Evolutionary conservation across 2,888 invertebrate species (phyloP), one percentile per base, ranked within the genome.

Genomic region (Drosophila pseudotakahashii): DNA sequence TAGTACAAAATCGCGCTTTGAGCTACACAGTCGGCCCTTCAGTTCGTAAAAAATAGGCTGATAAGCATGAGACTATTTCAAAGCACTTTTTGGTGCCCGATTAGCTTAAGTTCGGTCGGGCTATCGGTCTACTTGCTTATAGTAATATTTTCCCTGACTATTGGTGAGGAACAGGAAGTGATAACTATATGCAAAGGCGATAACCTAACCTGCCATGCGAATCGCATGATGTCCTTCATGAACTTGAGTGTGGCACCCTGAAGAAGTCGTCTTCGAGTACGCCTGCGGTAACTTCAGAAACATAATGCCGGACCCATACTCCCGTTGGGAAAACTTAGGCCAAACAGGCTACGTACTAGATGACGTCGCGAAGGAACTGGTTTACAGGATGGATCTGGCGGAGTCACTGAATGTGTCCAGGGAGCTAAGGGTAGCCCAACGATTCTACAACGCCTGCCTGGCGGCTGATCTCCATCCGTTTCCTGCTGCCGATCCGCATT

Each of bases 211-310:
- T 32, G 32, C 32, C 32, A 32, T 32, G 32, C 32, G 32, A 32
- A 32, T 32, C 32, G 7, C 32, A 32, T 32, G 32, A 32, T 10
- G 32, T 1, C 73, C 14, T 90, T 90, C 73, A 81, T 91, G 91
- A 91, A 91, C 58, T 58, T 34, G 4, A 79, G 78, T 2, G 86
- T 85, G 4, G 55, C 78, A 32, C 91, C 91, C 0, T 91, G 91
- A 36, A 36, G 84, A 91, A 9, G 88, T 91, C 44, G 91, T 91
- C 53, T 91, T 91, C 44, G 89, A 90, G 53, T 91, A 81, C 58
- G 89, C 91, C 0, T 91, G 91, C 26, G 91, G 91, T 10, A 91
- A 91, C 55, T 91, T 88, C 86, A 78, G 80, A 3, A 71, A 81
- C 34, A 78, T 78, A 0, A 88, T 83, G 10, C 58, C 66, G 16